Percentiles rank a stretch among this genome's conserved stretches.
phyloP scores from a whole-genome alignment of 2,888 invertebrate genomes.

The Pachycephus smyrnensis region DNA sequence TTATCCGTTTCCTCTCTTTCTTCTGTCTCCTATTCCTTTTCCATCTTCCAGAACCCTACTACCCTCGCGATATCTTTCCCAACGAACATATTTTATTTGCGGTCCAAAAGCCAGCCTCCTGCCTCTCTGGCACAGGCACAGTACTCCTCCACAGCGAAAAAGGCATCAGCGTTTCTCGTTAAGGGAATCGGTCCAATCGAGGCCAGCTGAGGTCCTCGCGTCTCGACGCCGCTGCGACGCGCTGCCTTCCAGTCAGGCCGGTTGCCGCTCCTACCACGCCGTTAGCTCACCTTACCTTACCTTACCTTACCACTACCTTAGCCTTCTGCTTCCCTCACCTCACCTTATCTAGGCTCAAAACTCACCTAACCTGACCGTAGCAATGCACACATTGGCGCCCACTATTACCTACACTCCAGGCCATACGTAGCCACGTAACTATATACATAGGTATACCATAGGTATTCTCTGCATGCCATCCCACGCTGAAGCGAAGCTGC shows the following conservation, averaged over 20 bases:
- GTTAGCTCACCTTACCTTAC: constrained; percentile 49
- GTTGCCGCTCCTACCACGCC: constrained; percentile 61
- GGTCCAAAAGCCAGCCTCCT: background rate
- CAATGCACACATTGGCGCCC: constrained; percentile 3
- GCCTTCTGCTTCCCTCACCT: constrained; percentile 30
- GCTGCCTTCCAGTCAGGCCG: constrained; percentile 61
- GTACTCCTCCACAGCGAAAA: background rate
- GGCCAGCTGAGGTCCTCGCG: constrained; percentile 8
- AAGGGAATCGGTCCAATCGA: constrained; percentile 1
- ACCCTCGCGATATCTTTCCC: background rate
- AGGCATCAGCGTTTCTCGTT: background rate
- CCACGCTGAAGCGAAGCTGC: background rate
- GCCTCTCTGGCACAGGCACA: background rate
- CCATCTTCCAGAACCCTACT: background rate
- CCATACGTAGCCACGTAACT: constrained; percentile 8
- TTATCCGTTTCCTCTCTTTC: background rate
- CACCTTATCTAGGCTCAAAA: constrained; percentile 11
- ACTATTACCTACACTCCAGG: constrained; percentile 13
- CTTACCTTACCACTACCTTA: constrained; percentile 15
- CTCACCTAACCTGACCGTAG: background rate
- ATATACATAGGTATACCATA: background rate
- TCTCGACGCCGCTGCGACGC: constrained; percentile 52
- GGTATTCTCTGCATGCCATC: background rate
- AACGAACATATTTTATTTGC: background rate
- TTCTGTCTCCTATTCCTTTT: background rate